Evolutionary conservation across 2,888 invertebrate species (phyloP).

Genomic region (Caenorhabditis doughertyi): DNA sequence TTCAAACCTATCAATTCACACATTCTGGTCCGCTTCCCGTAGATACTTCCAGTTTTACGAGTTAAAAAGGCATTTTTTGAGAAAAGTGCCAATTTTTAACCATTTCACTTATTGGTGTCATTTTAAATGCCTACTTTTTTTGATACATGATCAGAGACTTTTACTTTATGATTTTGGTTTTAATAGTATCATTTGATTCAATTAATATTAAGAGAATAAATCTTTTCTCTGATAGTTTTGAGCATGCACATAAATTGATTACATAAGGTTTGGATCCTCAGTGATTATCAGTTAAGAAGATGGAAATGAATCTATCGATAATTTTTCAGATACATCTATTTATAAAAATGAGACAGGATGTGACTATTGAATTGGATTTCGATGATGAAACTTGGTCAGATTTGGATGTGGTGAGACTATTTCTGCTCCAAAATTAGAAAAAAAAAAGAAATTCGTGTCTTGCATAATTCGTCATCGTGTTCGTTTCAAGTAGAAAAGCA

Average conservation of each 20-base stretch:
- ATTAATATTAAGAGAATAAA: too few relatives aligned
- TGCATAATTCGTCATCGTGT: too few relatives aligned
- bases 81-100: neutral
- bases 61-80: neutral
- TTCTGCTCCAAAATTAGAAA: neutral
- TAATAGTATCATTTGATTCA: too few relatives aligned
- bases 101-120: neutral
- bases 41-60: neutral
- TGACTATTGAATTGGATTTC: constrained; percentile 53
- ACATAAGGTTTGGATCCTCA: neutral
- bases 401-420: constrained; percentile 31
- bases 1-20: neutral
- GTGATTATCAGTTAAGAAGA: neutral
- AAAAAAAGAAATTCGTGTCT: too few relatives aligned
- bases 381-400: constrained; percentile 32
- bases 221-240: too few relatives aligned
- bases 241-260: too few relatives aligned
- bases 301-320: neutral
- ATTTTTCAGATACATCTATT: neutral
- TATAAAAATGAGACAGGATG: constrained; percentile 10
- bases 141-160: too few relatives aligned
- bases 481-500: too few relatives aligned
- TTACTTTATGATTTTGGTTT: too few relatives aligned
- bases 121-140: neutral
- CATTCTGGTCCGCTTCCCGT: neutral